A percentile compares a stretch with the other conserved stretches of the same genome.
Conservation (phyloP, 2,113 vertebrate species). For the Brachirus orientalis region DNA sequence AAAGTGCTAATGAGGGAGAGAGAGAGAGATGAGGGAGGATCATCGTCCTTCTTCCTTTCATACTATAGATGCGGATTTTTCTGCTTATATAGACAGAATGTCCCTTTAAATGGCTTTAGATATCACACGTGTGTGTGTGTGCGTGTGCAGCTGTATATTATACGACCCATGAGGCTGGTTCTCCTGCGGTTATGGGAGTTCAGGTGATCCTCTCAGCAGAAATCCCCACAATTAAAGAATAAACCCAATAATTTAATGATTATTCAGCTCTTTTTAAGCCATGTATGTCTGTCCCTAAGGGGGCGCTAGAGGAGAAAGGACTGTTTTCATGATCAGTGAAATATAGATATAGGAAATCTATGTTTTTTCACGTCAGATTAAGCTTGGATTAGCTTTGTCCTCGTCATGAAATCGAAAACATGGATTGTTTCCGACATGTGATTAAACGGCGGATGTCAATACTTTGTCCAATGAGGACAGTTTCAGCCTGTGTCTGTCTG, state of each 20-base stretch:
- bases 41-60: constrained; percentile 47
- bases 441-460: background rate
- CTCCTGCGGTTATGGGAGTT: constrained; percentile 30
- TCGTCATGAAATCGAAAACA: no score
- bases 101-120: constrained; percentile 47
- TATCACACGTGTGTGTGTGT: constrained; percentile 17
- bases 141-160: constrained; percentile 6
- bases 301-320: no score
- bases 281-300: no score
- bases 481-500: background rate
- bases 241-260: background rate
- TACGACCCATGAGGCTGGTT: constrained; percentile 38
- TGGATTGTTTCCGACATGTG: background rate
- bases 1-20: background rate
- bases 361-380: no score
- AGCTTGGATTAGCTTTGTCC: no score
- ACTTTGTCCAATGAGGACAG: constrained; percentile 13
- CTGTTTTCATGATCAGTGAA: no score
- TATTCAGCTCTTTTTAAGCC: background rate
- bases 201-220: constrained; percentile 43
- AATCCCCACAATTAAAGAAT: constrained; percentile 34
- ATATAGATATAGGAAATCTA: no score
- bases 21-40: constrained; percentile 9
- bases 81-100: constrained; percentile 50
- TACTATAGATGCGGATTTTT: constrained; percentile 42